Percentiles rank a stretch among this genome's conserved stretches.
Conservation (phyloP, 92 coral and sea anemone genomes). For the Paramuricea clavata region DNA sequence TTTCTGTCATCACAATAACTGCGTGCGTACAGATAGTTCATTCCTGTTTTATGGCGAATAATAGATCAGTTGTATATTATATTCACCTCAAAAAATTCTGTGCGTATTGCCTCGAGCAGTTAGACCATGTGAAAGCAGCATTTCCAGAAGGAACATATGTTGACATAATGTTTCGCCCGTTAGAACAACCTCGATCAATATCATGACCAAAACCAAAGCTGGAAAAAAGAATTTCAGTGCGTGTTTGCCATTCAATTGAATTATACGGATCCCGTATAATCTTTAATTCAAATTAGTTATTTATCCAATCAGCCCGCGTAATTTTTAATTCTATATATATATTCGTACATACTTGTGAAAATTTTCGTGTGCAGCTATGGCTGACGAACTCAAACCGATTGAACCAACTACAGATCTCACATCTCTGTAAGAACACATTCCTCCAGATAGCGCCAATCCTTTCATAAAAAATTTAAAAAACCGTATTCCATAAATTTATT, state of each 20-base stretch:
- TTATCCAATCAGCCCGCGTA: too few species aligned
- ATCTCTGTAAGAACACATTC: neutral
- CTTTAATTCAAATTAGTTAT: too few species aligned
- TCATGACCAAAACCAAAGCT: conserved; percentile 85
- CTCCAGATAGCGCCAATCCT: neutral
- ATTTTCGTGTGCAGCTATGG: conserved; percentile 67
- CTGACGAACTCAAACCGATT: conserved; percentile 64
- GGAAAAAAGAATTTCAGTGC: neutral
- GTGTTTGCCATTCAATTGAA: too few species aligned
- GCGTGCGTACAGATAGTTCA: too few species aligned
- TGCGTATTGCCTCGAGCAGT: conserved; percentile 61
- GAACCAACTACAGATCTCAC: conserved; percentile 56
- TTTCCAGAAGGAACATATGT: conserved; percentile 65
- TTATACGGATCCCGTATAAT: too few species aligned
- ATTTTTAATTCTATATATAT: too few species aligned
- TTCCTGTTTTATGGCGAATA: too few species aligned
- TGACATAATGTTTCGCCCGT: conserved; percentile 78
- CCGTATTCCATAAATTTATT: too few species aligned
- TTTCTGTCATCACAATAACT: too few species aligned
- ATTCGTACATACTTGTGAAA: conserved; percentile 79
- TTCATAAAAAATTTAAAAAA: neutral
- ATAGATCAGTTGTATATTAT: too few species aligned
- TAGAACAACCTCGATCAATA: conserved; percentile 53
- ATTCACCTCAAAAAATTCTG: conserved; percentile 74
- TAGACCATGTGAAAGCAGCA: conserved; percentile 80